Evolutionary conservation across 1,140 invertebrate species (phyloP), one percentile per base, ranked within the genome.

Genomic region (Drosophila bocqueti): DNA sequence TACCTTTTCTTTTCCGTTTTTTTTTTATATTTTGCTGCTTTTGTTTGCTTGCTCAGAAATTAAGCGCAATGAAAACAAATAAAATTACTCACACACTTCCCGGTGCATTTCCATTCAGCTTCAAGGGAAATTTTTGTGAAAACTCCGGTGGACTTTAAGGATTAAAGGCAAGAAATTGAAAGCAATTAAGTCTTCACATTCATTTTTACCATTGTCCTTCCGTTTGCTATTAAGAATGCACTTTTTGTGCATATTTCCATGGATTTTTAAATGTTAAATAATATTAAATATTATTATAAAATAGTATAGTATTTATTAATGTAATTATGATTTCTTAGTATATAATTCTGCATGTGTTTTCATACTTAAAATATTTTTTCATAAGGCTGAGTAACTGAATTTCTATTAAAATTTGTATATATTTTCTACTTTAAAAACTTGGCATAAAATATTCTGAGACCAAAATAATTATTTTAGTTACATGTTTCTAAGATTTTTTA

Each of bases 1-100:
- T 24, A 24, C n/a, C 3, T 18, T 31, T 31, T 55, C 16, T 24
- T n/a, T n/a, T 55, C 6, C 1, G 2, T 13, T 43, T 64, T 43
- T 24, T 34, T 15, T 18, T 26, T 18, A 8, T 16, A 29, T 21
- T 55, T 21, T 21, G 18, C 21, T 8, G 31, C 46, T 31, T 62
- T 50, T 68, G 66, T 63, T 66, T 66, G 63, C 29, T 45, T 66
- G 38, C 21, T 9, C 21, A 36, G 40, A 62, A 63, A 66, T 63
- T 45, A 45, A 45, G 40, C 18, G 36, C 45, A 49, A 65, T 65
- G 29, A 65, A 65, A 65, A 50, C 61, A 65, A 34, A 65, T 65
- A 68, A 68, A 64, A 40, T 46, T 36, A 59, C 62, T n/a, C 64
- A 47, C 13, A 67, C 43, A 29, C 6, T n/a, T 6, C 3, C 11